Evolutionary conservation across 2,113 vertebrate species (phyloP), one percentile per base, ranked within the genome.

Genomic region (Bambusicola thoracicus): DNA sequence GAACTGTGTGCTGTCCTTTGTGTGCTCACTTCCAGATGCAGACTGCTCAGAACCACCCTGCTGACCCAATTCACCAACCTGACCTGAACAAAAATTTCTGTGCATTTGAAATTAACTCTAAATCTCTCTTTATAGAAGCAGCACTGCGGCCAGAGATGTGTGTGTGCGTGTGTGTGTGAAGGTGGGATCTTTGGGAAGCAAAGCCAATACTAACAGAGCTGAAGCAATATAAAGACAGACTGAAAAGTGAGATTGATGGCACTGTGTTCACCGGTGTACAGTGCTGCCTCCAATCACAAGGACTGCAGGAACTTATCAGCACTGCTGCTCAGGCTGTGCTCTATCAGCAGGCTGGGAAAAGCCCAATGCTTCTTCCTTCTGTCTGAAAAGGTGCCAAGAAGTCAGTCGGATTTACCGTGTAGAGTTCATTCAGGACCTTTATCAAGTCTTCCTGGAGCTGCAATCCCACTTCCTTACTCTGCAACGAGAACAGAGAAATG

Each of bases 401-500:
- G 43, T 59, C 56, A 36, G 40, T 14, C 21, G 88, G 91, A 97
- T 97, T 99, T 98, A 99, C 99, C 98, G 99, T 98, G 96, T 99
- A 99, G 70, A 99, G 98, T 77, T 99, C 99, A 78, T 99, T 99
- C 93, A 99, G 96, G 93, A 99, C 99, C 97, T 99, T 99, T 98
- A 99, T 98, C 98, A 99, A 94, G 95, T 99, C 99, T 90, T 99
- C 99, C 93, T 99, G 99, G 90, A 99, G 98, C 97, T 99, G 99
- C 70, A 99, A 96, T 19, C 99, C 99, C 19, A 99, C 98, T 97
- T 99, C 99, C 97, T 99, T 99, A 97, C 99, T 99, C 99, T 99
- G 96, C 74, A 98, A 97, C 7, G 72, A 74, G 94, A 95, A 92
- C 93, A 98, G 51, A 98, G 83, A 94, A 97, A 96, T 8, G 80